phyloP scores from a whole-genome alignment of 2,797 vertebrate species.

The Apogon hyalosoma region DNA sequence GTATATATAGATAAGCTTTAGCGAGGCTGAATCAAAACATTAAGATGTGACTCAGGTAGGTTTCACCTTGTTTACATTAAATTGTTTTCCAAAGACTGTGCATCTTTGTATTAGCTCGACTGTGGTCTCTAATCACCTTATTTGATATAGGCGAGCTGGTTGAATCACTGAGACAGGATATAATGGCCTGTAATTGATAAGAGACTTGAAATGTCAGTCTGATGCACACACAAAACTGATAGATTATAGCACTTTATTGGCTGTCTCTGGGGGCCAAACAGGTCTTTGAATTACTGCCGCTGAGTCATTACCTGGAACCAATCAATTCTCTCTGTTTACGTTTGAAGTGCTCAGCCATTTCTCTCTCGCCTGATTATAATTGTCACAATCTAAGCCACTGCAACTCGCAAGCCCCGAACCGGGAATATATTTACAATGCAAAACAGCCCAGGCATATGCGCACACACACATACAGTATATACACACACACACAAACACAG shows the following conservation, averaged over 20 bases:
- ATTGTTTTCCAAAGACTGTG: neutral
- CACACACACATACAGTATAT: neutral
- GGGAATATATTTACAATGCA: conserved; percentile 60
- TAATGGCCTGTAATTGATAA: conserved; percentile 75
- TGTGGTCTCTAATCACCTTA: conserved; percentile 41
- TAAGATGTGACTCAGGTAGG: conserved; percentile 4
- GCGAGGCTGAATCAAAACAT: too few relatives aligned
- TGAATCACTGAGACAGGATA: conserved; percentile 63
- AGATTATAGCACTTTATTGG: conserved; percentile 76
- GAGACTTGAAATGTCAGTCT: conserved; percentile 74
- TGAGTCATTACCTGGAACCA: conserved; percentile 81
- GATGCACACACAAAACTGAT: conserved; percentile 74
- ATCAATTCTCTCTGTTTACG: conserved; percentile 79
- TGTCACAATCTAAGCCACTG: conserved; percentile 61
- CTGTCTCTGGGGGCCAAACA: conserved; percentile 71
- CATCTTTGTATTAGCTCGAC: conserved; percentile 23
- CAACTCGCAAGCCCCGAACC: conserved; percentile 12
- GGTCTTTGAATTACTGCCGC: conserved; percentile 74
- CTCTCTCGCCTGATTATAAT: conserved; percentile 70
- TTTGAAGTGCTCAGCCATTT: conserved; percentile 64
- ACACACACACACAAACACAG: neutral
- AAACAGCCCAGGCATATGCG: conserved; percentile 35
- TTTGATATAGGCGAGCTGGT: conserved; percentile 47
- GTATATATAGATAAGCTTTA: too few relatives aligned
- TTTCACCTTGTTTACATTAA: conserved; percentile 13